phyloP scores from a whole-genome alignment of 2,797 vertebrate species.

The Lemur catta region DNA sequence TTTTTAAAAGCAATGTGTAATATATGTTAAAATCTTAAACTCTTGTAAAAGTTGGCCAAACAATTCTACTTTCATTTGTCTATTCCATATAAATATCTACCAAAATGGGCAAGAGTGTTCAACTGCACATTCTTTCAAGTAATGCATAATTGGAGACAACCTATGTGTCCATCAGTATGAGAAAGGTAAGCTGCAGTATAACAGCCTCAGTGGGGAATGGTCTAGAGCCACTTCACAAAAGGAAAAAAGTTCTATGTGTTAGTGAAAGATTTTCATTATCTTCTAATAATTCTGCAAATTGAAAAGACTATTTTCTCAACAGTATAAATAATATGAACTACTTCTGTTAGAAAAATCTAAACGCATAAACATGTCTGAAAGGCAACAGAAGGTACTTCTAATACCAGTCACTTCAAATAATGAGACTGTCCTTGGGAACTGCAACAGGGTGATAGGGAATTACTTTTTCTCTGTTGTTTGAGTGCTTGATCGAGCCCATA shows the following conservation, averaged over 20 bases:
- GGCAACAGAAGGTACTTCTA: not conserved
- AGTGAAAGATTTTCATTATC: not conserved
- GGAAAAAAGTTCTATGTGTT: not conserved
- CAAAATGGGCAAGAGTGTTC: not conserved
- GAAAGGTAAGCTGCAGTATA: not conserved
- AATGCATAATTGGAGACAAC: not conserved
- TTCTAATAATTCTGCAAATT: conserved; percentile 1
- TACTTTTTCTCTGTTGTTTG: not conserved
- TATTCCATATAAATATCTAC: not conserved
- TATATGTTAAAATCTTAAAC: not conserved
- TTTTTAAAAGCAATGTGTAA: not conserved
- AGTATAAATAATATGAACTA: not conserved
- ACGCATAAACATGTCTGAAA: not conserved
- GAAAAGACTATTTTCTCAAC: not conserved
- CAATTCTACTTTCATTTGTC: not conserved
- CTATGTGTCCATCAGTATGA: not conserved
- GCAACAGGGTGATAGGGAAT: not conserved
- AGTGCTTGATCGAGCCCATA: not conserved
- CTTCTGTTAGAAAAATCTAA: not conserved
- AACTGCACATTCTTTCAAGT: not conserved
- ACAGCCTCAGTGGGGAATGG: not conserved
- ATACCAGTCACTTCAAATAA: not conserved
- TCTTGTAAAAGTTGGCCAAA: not conserved
- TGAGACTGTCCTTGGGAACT: not conserved
- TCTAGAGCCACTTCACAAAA: not conserved